Evolutionary conservation across 1,140 invertebrate species (phyloP).

Genomic region (Callitettix versicolor): DNA sequence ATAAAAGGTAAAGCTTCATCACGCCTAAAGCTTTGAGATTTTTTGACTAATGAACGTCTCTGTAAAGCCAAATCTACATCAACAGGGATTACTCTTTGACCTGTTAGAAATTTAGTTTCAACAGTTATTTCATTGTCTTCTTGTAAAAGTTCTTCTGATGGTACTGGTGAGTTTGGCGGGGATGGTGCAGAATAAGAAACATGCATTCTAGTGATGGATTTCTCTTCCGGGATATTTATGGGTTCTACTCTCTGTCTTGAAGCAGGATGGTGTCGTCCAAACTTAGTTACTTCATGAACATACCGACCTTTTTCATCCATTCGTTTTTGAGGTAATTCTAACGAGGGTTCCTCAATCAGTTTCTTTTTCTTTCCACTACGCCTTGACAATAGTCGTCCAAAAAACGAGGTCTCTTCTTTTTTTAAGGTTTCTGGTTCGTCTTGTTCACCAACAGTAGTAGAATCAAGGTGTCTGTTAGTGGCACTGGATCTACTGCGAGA

Average conservation of each 20-base stretch:
- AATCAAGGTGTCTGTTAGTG: conserved; percentile 28
- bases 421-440: conserved; percentile 32
- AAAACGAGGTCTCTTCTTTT: conserved; percentile 49
- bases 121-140: neutral
- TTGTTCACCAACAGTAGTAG: conserved; percentile 33
- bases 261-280: conserved; percentile 16
- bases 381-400: conserved; percentile 48
- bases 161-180: neutral
- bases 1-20: conserved; percentile 12
- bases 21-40: conserved; percentile 16
- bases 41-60: conserved; percentile 17
- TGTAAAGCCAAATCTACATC: conserved; percentile 7
- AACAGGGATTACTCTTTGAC: conserved; percentile 1
- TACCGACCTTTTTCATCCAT: conserved; percentile 40
- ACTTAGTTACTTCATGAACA: conserved; percentile 31
- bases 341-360: conserved; percentile 5
- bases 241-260: conserved; percentile 40
- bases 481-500: conserved; percentile 33
- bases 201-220: conserved; percentile 8
- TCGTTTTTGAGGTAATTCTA: conserved; percentile 34
- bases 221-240: conserved; percentile 37
- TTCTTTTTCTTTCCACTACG: conserved; percentile 50
- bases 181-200: conserved; percentile 17
- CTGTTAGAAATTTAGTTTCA: neutral
- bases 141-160: neutral